Evolutionary conservation across 2,888 invertebrate genomes (phyloP).

Genomic region (Caenorhabditis angaria): DNA sequence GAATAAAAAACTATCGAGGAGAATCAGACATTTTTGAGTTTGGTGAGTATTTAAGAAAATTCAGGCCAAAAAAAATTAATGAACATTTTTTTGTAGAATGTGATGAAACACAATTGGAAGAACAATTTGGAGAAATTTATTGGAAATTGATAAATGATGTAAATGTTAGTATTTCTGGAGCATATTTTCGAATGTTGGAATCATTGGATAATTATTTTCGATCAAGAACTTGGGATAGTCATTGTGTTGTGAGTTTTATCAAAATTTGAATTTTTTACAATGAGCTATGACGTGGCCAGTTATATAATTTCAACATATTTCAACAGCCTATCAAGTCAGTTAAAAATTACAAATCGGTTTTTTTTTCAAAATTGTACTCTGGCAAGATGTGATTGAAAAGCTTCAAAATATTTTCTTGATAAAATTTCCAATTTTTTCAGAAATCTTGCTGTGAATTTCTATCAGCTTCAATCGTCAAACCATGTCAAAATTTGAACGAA

Average conservation of each 20-base stretch:
- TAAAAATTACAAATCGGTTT: too few relatives aligned
- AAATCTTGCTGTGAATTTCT: constrained; percentile 28
- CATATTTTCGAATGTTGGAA: constrained; percentile 29
- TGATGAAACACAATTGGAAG: constrained; percentile 23
- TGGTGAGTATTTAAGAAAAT: constrained; percentile 18
- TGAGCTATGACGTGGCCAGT: too few relatives aligned
- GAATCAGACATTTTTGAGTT: constrained; percentile 27
- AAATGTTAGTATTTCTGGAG: neutral
- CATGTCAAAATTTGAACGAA: constrained; percentile 30
- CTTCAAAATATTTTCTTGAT: too few relatives aligned
- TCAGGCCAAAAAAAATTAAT: neutral
- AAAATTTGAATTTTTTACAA: neutral
- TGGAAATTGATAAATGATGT: constrained; percentile 20
- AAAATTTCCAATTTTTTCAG: constrained; percentile 12
- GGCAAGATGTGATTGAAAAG: too few relatives aligned
- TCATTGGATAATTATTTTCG: constrained; percentile 37
- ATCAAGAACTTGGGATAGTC: constrained; percentile 40
- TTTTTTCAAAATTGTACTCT: too few relatives aligned
- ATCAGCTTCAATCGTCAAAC: constrained; percentile 15
- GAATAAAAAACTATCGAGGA: constrained; percentile 33
- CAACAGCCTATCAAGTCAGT: too few relatives aligned
- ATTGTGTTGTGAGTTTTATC: constrained; percentile 26
- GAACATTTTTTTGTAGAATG: constrained; percentile 23
- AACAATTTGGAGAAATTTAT: constrained; percentile 16
- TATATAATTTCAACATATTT: too few relatives aligned